Conservation (phyloP, 2,888 invertebrate genomes). For the Nomada lathburiana region DNA sequence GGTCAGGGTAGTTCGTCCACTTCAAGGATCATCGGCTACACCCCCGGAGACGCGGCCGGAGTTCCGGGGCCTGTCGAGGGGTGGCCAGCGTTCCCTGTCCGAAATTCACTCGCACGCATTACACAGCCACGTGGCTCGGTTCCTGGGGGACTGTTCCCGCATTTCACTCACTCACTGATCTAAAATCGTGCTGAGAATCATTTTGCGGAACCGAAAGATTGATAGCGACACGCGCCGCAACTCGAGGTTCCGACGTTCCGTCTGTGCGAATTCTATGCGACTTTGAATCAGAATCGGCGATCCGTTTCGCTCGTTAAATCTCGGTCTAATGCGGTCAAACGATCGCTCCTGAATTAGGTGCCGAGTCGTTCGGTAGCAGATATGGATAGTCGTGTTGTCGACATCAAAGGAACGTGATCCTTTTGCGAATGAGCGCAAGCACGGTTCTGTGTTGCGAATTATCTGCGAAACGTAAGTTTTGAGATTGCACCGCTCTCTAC, state of each 20-base stretch:
- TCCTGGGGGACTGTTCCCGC: conserved; percentile 59
- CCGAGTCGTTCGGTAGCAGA: background rate
- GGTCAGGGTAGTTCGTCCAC: conserved; percentile 27
- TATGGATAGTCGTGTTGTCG: background rate
- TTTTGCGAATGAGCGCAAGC: background rate
- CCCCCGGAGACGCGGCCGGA: conserved; percentile 28
- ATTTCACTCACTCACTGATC: conserved; percentile 13
- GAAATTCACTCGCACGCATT: conserved; percentile 71
- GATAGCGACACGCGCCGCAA: conserved; percentile 36
- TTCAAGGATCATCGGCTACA: conserved; percentile 25
- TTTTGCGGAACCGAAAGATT: conserved; percentile 51
- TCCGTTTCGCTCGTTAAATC: conserved; percentile 63
- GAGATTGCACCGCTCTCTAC: background rate
- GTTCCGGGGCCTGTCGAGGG: conserved; percentile 42
- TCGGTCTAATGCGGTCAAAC: conserved; percentile 48
- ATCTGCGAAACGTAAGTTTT: background rate
- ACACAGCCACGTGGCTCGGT: conserved; percentile 73
- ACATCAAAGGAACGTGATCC: conserved; percentile 34
- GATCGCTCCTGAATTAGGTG: conserved; percentile 1
- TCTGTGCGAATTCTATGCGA: conserved; percentile 53
- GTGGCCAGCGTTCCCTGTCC: conserved; percentile 39
- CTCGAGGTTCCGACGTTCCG: background rate
- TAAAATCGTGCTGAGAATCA: conserved; percentile 55
- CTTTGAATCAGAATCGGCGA: conserved; percentile 58
- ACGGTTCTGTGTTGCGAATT: background rate